These are phyloP conservation scores for Agriopis aurantiaria DNA, from an alignment of 2,888 invertebrate genomes.

Conservation along the genomic window DNA sequence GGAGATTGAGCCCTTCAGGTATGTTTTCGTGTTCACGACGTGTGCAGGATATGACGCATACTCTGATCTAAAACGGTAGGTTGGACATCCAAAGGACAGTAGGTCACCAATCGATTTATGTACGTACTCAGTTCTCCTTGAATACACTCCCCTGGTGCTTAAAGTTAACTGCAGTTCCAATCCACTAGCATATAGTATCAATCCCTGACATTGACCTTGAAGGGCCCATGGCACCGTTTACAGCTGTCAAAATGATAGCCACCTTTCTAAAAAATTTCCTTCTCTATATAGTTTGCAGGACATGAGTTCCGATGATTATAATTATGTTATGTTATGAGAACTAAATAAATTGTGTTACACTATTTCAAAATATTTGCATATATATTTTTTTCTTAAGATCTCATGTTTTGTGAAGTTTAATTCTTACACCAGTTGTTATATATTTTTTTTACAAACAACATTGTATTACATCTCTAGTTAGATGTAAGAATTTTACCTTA, in stretches of 20 bases:
- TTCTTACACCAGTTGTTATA: not conserved
- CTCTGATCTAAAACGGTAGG: constrained; percentile 5
- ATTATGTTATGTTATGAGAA: not conserved
- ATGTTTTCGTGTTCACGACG: constrained; percentile 45
- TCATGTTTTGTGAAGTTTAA: too few species aligned
- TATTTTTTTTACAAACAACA: not conserved
- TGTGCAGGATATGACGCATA: constrained; percentile 19
- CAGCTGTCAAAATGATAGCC: constrained; percentile 18
- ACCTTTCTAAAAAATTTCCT: constrained; percentile 24
- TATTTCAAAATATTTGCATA: too few species aligned
- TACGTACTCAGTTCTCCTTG: not conserved
- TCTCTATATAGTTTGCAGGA: not conserved
- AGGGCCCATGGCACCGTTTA: constrained; percentile 17
- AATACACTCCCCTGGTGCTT: not conserved
- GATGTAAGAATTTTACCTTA: too few species aligned
- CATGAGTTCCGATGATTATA: constrained; percentile 18
- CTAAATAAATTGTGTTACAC: too few species aligned
- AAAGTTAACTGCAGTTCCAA: not conserved
- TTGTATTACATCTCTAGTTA: not conserved
- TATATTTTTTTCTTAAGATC: too few species aligned
- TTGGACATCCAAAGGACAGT: constrained; percentile 4
- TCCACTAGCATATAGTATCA: too few species aligned
- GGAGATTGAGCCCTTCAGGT: constrained; percentile 55
- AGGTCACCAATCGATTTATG: constrained; percentile 7
- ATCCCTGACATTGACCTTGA: constrained; percentile 18